Evolutionary conservation across 1,140 invertebrate genomes (phyloP), one percentile per base, ranked within the genome.

Genomic region (Doryteuthis pealeii): DNA sequence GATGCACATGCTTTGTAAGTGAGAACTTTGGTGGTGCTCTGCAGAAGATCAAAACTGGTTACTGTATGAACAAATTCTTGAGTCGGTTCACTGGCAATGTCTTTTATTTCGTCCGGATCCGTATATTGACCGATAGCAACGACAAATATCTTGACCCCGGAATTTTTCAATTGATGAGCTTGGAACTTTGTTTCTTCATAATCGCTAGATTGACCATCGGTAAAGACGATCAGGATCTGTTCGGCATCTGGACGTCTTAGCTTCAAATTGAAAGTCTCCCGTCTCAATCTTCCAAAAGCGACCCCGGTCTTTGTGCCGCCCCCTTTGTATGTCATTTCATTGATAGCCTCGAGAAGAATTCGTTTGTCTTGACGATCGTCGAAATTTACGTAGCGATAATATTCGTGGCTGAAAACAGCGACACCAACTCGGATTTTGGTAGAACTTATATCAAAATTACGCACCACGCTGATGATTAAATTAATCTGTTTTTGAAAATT

Each of bases 401-500:
- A 76, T 26, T 35, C 32, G 65, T 73, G 62, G 2, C 75, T 74
- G 67, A 72, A 78, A 4, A 74, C 73, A 18, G 72, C 72, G 10
- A 78, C 69, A 1, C 76, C 80, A 28, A 82, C 74, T 31, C 74
- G 67, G 12, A 75, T 80, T 28, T 77, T 70, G 45, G 77, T 35
- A 10, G 77, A 72, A 28, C 72, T 72, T 26, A 82, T 73, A 18
- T 75, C 74, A 70, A 82, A 82, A 5, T 14, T 45, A 26, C 78
- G 66, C 3, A 80, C 73, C 15, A 82, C 68, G 43, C 76, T 70
- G 6, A 54, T 71, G 8, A 83, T 74, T 58, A 83, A 80, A 0
- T 77, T 43, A 4, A 78, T 22, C 68, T 81, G 78, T 58, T 75
- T 76, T 58, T 33, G 33, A 75, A 82, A 83, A 74, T 83, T 71